These are phyloP conservation scores for Hyalella azteca DNA, from an alignment of 2,888 invertebrate species.

Conservation along the genomic window DNA sequence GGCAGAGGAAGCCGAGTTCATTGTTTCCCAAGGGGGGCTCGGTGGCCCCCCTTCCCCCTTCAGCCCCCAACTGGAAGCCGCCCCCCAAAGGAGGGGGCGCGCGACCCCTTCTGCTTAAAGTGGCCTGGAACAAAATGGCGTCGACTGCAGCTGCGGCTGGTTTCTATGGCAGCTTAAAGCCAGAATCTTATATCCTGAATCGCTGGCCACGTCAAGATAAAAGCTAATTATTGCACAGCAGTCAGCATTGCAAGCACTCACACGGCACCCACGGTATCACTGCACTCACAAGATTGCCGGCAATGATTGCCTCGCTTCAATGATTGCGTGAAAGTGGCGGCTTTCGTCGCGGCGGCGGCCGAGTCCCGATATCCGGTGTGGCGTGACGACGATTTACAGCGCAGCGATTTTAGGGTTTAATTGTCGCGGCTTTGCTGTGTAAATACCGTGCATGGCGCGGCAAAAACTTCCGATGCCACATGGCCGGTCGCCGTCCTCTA, in stretches of 20 bases:
- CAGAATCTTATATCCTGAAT: too few relatives aligned
- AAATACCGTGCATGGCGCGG: too few relatives aligned
- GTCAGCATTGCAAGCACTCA: too few relatives aligned
- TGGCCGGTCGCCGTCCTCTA: too few relatives aligned
- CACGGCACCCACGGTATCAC: neutral
- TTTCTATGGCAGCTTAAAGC: too few relatives aligned
- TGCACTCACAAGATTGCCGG: neutral
- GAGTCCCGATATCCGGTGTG: neutral
- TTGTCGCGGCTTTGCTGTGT: neutral
- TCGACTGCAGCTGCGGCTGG: neutral
- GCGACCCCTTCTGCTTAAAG: slow-evolving; percentile 1
- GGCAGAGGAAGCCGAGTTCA: neutral
- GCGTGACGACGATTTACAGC: neutral
- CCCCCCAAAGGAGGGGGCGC: neutral
- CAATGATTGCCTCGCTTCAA: neutral
- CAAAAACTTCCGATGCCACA: too few relatives aligned
- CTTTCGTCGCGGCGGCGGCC: neutral
- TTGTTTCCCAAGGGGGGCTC: neutral
- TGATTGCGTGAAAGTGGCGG: neutral
- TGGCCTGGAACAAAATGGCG: neutral
- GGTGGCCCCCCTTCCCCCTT: neutral
- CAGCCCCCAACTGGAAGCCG: neutral
- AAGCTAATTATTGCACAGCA: too few relatives aligned
- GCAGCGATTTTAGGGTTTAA: slow-evolving; percentile 25
- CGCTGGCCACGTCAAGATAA: too few relatives aligned